phyloP scores from a whole-genome alignment of 2,797 vertebrate genomes.

The Hephaestus fuliginosus region DNA sequence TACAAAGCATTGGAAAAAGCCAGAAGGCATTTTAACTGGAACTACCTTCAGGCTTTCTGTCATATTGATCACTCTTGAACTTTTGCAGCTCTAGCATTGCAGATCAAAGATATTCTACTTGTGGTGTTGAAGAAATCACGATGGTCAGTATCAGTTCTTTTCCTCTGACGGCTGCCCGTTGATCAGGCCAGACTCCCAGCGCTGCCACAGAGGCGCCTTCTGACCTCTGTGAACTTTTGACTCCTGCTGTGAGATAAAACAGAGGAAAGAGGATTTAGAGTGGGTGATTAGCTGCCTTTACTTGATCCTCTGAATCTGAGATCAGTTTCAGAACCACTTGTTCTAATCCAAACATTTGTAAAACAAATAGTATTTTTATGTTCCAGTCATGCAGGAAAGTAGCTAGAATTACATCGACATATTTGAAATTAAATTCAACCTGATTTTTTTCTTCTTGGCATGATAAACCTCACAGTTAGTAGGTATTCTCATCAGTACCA shows the following conservation, averaged over 20 bases:
- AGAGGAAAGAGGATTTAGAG: constrained; percentile 53
- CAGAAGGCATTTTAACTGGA: constrained; percentile 13
- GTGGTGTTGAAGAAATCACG: background rate
- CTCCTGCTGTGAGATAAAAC: constrained; percentile 73
- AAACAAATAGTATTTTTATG: too few relatives aligned
- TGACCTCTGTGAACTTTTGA: constrained; percentile 73
- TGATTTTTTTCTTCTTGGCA: background rate
- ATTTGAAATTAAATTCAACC: background rate
- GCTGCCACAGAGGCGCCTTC: constrained; percentile 81
- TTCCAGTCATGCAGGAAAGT: background rate
- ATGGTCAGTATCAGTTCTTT: constrained; percentile 56
- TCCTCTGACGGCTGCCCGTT: constrained; percentile 66
- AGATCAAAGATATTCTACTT: constrained; percentile 12
- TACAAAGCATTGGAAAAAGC: constrained; percentile 35
- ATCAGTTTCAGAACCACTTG: constrained; percentile 18
- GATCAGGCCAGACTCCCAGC: constrained; percentile 84
- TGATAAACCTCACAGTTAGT: background rate
- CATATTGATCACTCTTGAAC: background rate
- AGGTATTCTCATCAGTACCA: background rate
- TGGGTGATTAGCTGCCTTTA: constrained; percentile 30
- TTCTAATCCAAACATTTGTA: constrained; percentile 5
- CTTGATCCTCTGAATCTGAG: constrained; percentile 19
- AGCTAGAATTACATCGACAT: background rate
- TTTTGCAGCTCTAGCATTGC: constrained; percentile 9
- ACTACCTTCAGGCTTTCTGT: constrained; percentile 20